Conservation (phyloP, 2,113 vertebrate species). For the Labrus mixtus region DNA sequence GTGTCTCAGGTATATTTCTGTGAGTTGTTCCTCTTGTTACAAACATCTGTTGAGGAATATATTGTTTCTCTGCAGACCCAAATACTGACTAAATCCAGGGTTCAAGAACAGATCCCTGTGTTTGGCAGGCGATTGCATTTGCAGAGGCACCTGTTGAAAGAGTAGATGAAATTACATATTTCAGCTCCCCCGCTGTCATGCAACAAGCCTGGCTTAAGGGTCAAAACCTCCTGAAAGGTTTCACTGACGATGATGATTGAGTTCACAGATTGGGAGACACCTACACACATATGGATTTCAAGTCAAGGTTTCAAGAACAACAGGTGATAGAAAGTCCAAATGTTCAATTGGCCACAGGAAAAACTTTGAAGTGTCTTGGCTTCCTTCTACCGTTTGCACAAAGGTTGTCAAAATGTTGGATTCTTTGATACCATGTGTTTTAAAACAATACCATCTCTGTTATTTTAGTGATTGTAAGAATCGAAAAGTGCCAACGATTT, state of each 20-base stretch:
- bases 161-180: conserved; percentile 65
- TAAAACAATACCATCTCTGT: not conserved
- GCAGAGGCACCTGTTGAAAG: conserved; percentile 61
- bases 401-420: too few relatives aligned
- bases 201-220: conserved; percentile 4
- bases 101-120: conserved; percentile 42
- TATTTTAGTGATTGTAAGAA: too few relatives aligned
- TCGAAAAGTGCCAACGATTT: too few relatives aligned
- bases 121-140: conserved; percentile 50
- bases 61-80: conserved; percentile 44
- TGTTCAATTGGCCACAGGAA: conserved; percentile 19
- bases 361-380: conserved; percentile 12
- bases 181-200: conserved; percentile 34
- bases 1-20: conserved; percentile 61
- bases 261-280: conserved; percentile 20
- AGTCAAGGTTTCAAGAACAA: conserved; percentile 28
- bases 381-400: not conserved
- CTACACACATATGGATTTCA: conserved; percentile 24
- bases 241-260: conserved; percentile 38
- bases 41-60: conserved; percentile 56
- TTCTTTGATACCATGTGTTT: not conserved
- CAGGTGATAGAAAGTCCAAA: conserved; percentile 28
- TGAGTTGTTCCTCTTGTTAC: conserved; percentile 51
- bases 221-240: conserved; percentile 30
- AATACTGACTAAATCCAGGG: conserved; percentile 31